Evolutionary conservation across 35 echinoderm and acorn worm species (phyloP), one percentile per base, ranked within the genome.

Genomic region (Patiria miniata): DNA sequence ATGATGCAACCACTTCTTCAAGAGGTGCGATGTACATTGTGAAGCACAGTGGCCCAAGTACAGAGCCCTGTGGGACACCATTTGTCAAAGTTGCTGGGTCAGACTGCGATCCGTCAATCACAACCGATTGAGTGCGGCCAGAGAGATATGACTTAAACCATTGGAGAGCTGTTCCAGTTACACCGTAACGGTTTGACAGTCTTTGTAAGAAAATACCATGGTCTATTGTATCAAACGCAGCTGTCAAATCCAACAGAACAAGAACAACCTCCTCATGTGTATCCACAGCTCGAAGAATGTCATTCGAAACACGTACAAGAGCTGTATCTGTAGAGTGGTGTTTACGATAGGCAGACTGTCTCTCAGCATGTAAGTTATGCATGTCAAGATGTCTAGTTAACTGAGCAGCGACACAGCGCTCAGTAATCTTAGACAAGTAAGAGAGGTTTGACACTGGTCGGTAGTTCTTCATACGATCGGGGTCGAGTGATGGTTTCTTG

Each of bases 41-140:
- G 36, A 93, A 93, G 12, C 54, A 22, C 39, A 93, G 28, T n/a
- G n/a, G n/a, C n/a, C n/a, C n/a, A n/a, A n/a, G n/a, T n/a, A n/a
- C n/a, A n/a, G n/a, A n/a, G n/a, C 95, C 91, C 52, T 91, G 87
- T 15, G 95, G 84, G 37, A 93, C 91, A 52, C 87, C 95, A 79
- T 69, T 26, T 2, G 21, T 82, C 37, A 79, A 58, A 16, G 57
- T 9, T 17, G 51, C 2, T 36, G 47, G 7, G 52, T 79, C 53
- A 28, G 79, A 82, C 55, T 82, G 52, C 0, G 40, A 28, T n/a
- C 87, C 79, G 61, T 89, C 61, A 14, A 89, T 89, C 0, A 89
- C 53, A 32, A 89, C 87, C 17, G 55, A 9, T 34, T 96, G 90
- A 28, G 44, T 39, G 0, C 82, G 73, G 37, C 80, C 42, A 12